Evolutionary conservation across 2,888 invertebrate species (phyloP).

Genomic region (Andrena minutula): DNA sequence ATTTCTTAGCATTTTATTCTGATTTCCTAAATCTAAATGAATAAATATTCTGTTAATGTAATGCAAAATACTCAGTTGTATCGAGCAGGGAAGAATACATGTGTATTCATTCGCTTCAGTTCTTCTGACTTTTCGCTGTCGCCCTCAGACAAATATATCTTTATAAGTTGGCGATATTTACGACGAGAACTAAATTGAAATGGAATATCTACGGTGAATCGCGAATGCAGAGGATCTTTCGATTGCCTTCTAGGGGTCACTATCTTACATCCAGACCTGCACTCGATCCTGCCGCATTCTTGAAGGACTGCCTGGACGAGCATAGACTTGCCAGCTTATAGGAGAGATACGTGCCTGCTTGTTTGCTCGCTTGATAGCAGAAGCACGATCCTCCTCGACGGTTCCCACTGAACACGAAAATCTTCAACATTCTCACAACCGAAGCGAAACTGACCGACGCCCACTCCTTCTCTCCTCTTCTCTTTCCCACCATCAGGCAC

Average conservation of each 20-base stretch:
- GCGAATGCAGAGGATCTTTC: background rate
- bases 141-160: background rate
- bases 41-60: too few relatives aligned
- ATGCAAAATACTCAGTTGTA: background rate
- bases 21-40: too few relatives aligned
- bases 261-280: slow-evolving; percentile 10
- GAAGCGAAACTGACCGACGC: slow-evolving; percentile 60
- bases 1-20: background rate
- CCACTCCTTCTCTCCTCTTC: slow-evolving; percentile 49
- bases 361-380: slow-evolving; percentile 55
- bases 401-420: slow-evolving; percentile 52
- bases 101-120: too few relatives aligned
- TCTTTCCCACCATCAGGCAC: slow-evolving; percentile 2
- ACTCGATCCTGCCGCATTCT: slow-evolving; percentile 42
- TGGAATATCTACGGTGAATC: background rate
- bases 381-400: slow-evolving; percentile 58
- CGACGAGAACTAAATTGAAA: background rate
- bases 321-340: slow-evolving; percentile 47
- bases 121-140: too few relatives aligned
- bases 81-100: too few relatives aligned
- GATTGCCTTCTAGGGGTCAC: background rate
- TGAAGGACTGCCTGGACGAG: slow-evolving; percentile 22
- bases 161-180: background rate
- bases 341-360: slow-evolving; percentile 55
- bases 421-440: slow-evolving; percentile 55